Evolutionary conservation across 2,888 invertebrate species (phyloP).

Genomic region (Cantharis rufa): DNA sequence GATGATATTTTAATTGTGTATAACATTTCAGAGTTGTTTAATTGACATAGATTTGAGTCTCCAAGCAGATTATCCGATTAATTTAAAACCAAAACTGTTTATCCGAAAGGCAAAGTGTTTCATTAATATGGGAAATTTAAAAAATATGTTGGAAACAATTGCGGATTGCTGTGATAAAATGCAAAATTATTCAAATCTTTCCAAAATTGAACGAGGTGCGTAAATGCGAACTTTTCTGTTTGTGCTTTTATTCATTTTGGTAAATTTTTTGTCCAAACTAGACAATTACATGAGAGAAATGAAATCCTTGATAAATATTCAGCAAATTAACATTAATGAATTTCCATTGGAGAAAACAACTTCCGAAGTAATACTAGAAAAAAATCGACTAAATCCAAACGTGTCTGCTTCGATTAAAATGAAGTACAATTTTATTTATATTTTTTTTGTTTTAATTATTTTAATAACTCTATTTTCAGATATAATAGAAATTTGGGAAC

Average conservation of each 20-base stretch:
- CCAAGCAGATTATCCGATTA: neutral
- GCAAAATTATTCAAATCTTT: neutral
- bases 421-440: neutral
- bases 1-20: too few relatives aligned
- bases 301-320: neutral
- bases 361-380: neutral
- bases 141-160: neutral
- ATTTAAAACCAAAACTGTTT: neutral
- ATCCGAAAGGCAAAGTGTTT: neutral
- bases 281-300: neutral
- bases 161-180: neutral
- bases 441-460: too few relatives aligned
- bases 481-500: too few relatives aligned
- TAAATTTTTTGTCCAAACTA: neutral
- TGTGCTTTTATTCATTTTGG: neutral
- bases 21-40: neutral
- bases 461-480: too few relatives aligned
- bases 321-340: neutral
- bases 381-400: neutral
- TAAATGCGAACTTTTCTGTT: neutral
- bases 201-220: neutral
- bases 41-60: neutral
- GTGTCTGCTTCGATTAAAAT: neutral
- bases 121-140: neutral
- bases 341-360: neutral